These are phyloP conservation scores for Hyles euphorbiae DNA, from an alignment of 1,140 invertebrate species.

Conservation along the genomic window DNA sequence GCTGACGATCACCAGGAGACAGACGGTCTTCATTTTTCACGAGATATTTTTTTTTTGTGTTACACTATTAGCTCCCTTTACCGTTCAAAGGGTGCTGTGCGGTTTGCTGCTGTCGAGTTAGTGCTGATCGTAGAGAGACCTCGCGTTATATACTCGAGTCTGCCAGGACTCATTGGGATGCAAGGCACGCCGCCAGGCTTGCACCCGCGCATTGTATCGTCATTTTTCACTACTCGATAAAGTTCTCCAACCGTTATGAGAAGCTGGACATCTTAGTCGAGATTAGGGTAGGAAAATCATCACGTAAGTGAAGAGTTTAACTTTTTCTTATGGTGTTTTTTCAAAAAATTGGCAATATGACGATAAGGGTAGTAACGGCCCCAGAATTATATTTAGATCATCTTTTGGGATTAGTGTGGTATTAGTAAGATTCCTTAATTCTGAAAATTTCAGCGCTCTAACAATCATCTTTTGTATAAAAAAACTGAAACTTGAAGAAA, in stretches of 20 bases:
- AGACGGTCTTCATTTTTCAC: conserved; percentile 30
- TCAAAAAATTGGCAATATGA: conserved; percentile 8
- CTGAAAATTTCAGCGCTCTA: too few relatives aligned
- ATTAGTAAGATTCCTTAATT: too few relatives aligned
- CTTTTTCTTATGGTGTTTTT: conserved; percentile 34
- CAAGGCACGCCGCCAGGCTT: conserved; percentile 35
- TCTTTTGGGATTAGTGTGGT: too few relatives aligned
- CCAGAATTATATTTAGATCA: too few relatives aligned
- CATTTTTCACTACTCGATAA: conserved; percentile 52
- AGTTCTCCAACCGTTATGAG: conserved; percentile 55
- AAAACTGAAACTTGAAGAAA: too few relatives aligned
- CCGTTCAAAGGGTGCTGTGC: conserved; percentile 39
- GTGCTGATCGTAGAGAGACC: conserved; percentile 32
- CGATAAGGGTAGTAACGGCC: too few relatives aligned
- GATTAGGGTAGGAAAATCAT: conserved; percentile 31
- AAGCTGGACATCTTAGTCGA: conserved; percentile 49
- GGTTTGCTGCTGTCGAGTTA: conserved; percentile 37
- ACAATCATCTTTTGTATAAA: too few relatives aligned
- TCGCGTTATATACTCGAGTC: conserved; percentile 57
- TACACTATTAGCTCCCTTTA: conserved; percentile 32
- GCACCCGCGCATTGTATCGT: conserved; percentile 37
- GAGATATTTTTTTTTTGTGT: conserved; percentile 4
- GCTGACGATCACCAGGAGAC: conserved; percentile 31
- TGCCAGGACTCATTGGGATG: conserved; percentile 55
- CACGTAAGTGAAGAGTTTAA: conserved; percentile 35